Conservation (phyloP, 2,113 vertebrate species). For the human (Homo sapiens) region GRCh38 chr1:87601501-87602000, state of each 20-base stretch:
- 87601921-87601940: background rate
- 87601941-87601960: background rate
- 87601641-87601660: background rate
- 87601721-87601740: background rate
- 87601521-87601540: background rate
- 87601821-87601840: background rate
- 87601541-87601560: background rate
- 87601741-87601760: background rate
- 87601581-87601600: background rate
- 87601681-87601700: background rate
- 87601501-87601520: conserved; percentile 5
- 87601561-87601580: background rate
- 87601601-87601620: background rate
- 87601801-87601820: background rate
- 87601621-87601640: background rate
- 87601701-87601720: background rate
- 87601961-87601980: background rate
- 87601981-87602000: background rate
- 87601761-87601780: background rate
- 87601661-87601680: background rate
- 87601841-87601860: background rate
- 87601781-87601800: background rate
- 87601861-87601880: background rate
- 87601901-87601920: background rate
- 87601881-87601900: background rate